Base-by-base conservation (phyloP, 2,888 invertebrate genomes). In the Seira musarum region DNA sequence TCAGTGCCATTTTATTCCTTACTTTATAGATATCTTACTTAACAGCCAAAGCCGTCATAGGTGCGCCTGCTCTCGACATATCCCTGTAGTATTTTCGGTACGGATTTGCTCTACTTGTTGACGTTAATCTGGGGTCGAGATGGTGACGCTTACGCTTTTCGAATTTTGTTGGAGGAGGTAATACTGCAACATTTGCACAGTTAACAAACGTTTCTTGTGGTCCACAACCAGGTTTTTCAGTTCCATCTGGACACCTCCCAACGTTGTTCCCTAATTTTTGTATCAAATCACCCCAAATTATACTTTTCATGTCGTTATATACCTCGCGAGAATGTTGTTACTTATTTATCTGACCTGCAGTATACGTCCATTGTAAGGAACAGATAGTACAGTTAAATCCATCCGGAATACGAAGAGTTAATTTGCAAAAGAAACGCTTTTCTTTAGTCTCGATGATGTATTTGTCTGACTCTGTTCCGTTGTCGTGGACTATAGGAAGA, bases 181-280 rank as follows among this genome's bases (percentile, higher is more conserved):
- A 90, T 84, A 96, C 93, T 73, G 93, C 93, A 75, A 96, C 92
- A 88, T 96, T 96, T 0, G 96, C 96, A 88, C 96, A 96, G 88
- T 96, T 96, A 81, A 95, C 90, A 89, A 96, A 97, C 0, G 95
- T 96, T 90, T 96, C 96, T 2, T 96, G 94, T 83, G 92, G 91
- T n/a, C 96, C 96, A 88, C 96, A 96, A 1, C 96, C 88, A 13
- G 88, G 1, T 83, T 84, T 17, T 87, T 88, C 63, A 87, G 87
- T 17, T 87, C 96, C 96, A 88, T 96, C 95, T 0, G 92, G 89
- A 87, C 96, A 96, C 21, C 91, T 92, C 3, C 96, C 96, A 96
- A 96, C 96, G 93, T 95, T 96, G 88, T 97, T 96, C 19, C 93
- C 94, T 82, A 25, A 15, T 46, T 13, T 46, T 57, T 19, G 8